Conservation (phyloP, 2,797 vertebrate species). For the Cheirogaleus major region DNA sequence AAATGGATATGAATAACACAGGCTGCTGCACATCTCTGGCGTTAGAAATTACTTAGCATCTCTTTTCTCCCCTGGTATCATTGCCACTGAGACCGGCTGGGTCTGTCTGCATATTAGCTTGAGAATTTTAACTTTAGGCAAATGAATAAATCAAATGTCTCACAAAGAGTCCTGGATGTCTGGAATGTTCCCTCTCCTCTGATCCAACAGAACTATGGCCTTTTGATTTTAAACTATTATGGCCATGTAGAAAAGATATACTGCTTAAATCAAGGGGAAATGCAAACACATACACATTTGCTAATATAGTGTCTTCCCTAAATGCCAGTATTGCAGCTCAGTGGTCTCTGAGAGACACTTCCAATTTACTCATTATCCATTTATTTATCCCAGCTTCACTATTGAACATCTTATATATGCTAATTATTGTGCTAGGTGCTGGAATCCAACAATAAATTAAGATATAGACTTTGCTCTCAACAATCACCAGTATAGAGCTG, state of each 20-base stretch:
- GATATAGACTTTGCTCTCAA: not conserved
- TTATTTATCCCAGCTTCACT: not conserved
- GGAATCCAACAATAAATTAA: not conserved
- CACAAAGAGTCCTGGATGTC: not conserved
- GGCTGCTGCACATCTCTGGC: not conserved
- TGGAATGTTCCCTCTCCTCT: not conserved
- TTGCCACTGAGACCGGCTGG: not conserved
- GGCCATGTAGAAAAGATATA: not conserved
- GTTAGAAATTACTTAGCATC: not conserved
- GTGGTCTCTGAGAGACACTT: not conserved
- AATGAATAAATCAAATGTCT: conserved; percentile 20
- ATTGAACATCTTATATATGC: not conserved
- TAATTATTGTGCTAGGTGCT: not conserved
- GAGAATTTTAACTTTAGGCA: conserved; percentile 51
- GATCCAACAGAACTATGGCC: not conserved
- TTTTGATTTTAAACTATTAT: conserved; percentile 25
- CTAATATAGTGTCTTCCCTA: not conserved
- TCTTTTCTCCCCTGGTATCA: not conserved
- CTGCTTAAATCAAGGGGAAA: not conserved
- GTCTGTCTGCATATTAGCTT: not conserved
- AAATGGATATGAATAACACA: conserved; percentile 9
- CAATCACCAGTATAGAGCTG: not conserved
- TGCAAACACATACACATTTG: not conserved
- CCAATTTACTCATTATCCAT: not conserved
- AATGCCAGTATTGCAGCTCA: not conserved